Evolutionary conservation across 1,140 invertebrate genomes (phyloP).

Genomic region (Artemia franciscana): DNA sequence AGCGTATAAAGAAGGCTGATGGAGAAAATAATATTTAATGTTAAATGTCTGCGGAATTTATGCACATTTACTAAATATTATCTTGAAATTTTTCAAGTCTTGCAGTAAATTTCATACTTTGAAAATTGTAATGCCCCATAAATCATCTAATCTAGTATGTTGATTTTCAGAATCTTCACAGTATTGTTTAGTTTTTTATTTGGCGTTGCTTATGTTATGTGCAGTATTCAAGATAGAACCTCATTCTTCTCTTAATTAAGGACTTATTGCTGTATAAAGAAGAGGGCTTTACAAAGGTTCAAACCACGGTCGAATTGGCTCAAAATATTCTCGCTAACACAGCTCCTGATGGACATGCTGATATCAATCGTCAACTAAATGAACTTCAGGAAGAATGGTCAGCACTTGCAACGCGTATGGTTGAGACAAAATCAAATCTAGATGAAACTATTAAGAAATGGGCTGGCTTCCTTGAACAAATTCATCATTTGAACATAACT

Average conservation of each 20-base stretch:
- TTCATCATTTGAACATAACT: slow-evolving; percentile 57
- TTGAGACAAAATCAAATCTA: slow-evolving; percentile 60
- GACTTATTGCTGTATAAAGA: slow-evolving; percentile 68
- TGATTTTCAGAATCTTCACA: too few species aligned
- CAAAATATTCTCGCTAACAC: slow-evolving; percentile 83
- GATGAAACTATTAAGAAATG: slow-evolving; percentile 73
- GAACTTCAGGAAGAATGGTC: slow-evolving; percentile 76
- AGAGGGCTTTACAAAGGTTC: slow-evolving; percentile 64
- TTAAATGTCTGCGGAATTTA: too few species aligned
- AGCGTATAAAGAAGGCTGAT: too few species aligned
- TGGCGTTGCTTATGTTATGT: too few species aligned
- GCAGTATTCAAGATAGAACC: not conserved
- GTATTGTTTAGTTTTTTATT: too few species aligned
- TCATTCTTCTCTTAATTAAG: slow-evolving; percentile 25
- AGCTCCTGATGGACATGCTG: slow-evolving; percentile 56
- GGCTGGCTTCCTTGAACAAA: slow-evolving; percentile 64
- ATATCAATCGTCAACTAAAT: slow-evolving; percentile 56
- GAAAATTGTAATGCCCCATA: not conserved
- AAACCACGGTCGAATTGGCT: slow-evolving; percentile 60
- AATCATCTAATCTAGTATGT: too few species aligned
- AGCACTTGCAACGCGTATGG: slow-evolving; percentile 55
- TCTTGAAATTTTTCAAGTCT: too few species aligned
- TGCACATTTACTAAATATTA: too few species aligned
- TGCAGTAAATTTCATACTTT: too few species aligned
- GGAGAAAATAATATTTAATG: too few species aligned